phyloP scores from a whole-genome alignment of 2,888 invertebrate genomes.

The Zaprionus bogoriensis region DNA sequence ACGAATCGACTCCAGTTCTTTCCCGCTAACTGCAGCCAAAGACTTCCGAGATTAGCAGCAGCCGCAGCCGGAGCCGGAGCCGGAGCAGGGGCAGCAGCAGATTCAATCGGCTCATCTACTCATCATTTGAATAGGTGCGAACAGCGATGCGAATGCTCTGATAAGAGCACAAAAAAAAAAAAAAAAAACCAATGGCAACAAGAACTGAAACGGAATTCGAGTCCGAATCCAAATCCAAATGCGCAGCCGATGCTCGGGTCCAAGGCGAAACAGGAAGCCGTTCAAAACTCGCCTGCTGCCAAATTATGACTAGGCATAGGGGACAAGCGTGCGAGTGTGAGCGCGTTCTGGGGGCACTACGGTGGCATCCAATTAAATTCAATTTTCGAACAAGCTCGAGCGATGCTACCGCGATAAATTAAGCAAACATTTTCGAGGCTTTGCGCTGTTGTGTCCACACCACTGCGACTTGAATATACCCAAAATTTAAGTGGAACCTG shows the following conservation, averaged over 20 bases:
- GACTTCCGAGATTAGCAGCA: slow-evolving; percentile 50
- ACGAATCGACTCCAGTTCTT: slow-evolving; percentile 47
- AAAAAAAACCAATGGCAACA: slow-evolving; percentile 5
- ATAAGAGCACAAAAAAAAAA: slow-evolving; percentile 33
- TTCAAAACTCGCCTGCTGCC: slow-evolving; percentile 47
- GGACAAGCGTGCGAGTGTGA: slow-evolving; percentile 24
- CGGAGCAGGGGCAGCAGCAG: slow-evolving; percentile 38
- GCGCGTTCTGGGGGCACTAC: slow-evolving; percentile 41
- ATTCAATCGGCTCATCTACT: slow-evolving; percentile 60
- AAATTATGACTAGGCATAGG: slow-evolving; percentile 70
- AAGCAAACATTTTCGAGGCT: slow-evolving; percentile 68
- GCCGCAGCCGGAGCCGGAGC: background rate
- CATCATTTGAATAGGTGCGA: slow-evolving; percentile 75
- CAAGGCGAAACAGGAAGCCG: slow-evolving; percentile 57
- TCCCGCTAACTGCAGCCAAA: slow-evolving; percentile 40
- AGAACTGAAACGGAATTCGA: background rate
- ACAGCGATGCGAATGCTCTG: slow-evolving; percentile 58
- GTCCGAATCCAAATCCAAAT: background rate
- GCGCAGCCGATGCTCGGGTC: too few species aligned
- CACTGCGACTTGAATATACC: slow-evolving; percentile 26
- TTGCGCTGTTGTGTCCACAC: slow-evolving; percentile 18
- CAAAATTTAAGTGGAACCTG: background rate
- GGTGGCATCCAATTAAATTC: slow-evolving; percentile 79
- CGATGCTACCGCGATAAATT: slow-evolving; percentile 79
- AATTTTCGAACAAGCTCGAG: slow-evolving; percentile 66